Base-by-base conservation (phyloP, 2,113 vertebrate genomes). In the Coturnix japonica region DNA sequence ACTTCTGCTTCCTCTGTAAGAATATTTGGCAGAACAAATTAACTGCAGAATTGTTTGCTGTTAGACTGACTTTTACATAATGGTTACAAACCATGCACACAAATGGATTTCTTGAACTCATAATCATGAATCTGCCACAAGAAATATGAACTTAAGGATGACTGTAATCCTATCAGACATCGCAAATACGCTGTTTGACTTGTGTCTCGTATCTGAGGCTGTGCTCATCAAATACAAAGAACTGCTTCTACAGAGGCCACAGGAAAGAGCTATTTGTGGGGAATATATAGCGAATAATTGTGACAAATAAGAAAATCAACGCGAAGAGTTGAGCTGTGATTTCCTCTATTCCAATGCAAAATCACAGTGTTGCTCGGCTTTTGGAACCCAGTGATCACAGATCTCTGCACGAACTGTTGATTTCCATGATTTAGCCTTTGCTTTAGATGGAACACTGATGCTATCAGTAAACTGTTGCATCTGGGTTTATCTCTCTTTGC, bases 401-500 rank as follows among this genome's bases (percentile, higher is more conserved):
- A 91, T 90, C 90, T 91, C 85, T 86, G 76, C 78, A 22, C 51
- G 82, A 94, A 64, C 75, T 81, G 76, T 63, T 94, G 91, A 95
- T 95, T 95, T 87, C 46, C 0, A 0, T 90, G 85, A 90, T 93
- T 94, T 91, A 90, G 51, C 1, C 2, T 83, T 94, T 91, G 85
- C 82, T 73, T 94, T 81, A 54, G 89, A 91, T 35, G 70, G 94
- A 95, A 41, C 72, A 41, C 31, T 71, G 93, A 90, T 95, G 60
- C 41, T 94, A 94, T 91, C 95, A 69, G 82, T 72, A 91, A 90
- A 61, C 65, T 64, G 31, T 67, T 91, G 69, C 19, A 4, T 69
- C 26, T 39, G 82, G 18, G 60, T 91, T 95, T 96, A 95, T 96
- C 91, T 94, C 87, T 64, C 51, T 71, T 60, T 60, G 76, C 93